phyloP scores from a whole-genome alignment of 1,140 invertebrate genomes.

The Glomeris maerens region DNA sequence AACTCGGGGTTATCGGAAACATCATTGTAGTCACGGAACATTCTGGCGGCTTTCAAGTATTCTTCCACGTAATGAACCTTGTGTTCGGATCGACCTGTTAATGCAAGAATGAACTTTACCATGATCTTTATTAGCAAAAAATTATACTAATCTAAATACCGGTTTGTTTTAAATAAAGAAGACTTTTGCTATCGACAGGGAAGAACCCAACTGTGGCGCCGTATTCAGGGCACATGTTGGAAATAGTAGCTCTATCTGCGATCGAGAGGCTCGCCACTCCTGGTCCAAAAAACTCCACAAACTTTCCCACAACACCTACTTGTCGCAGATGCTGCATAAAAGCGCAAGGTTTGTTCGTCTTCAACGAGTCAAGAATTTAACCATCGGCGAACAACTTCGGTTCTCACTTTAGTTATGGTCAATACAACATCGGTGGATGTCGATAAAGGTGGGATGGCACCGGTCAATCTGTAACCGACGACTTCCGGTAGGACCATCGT shows the following conservation, averaged over 20 bases:
- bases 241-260: slow-evolving; percentile 63
- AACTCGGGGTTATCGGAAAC: slow-evolving; percentile 67
- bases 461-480: slow-evolving; percentile 80
- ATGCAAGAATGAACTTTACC: slow-evolving; percentile 9
- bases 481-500: slow-evolving; percentile 93
- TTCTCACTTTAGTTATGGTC: slow-evolving; percentile 81
- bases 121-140: not conserved
- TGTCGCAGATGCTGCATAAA: slow-evolving; percentile 63
- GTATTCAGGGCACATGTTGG: slow-evolving; percentile 69
- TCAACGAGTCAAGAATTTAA: slow-evolving; percentile 1
- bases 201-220: slow-evolving; percentile 92
- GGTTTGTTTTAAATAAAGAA: slow-evolving; percentile 75
- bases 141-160: slow-evolving; percentile 40
- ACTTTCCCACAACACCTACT: slow-evolving; percentile 92
- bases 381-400: not conserved
- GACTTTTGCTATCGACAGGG: slow-evolving; percentile 74
- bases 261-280: slow-evolving; percentile 80
- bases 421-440: slow-evolving; percentile 96
- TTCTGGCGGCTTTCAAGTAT: slow-evolving; percentile 63
- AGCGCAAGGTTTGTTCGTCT: slow-evolving; percentile 4
- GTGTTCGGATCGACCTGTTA: slow-evolving; percentile 57
- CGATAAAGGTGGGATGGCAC: slow-evolving; percentile 61
- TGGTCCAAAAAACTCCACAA: slow-evolving; percentile 95
- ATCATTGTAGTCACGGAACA: slow-evolving; percentile 74
- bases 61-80: slow-evolving; percentile 70